Conservation (phyloP, 2,113 vertebrate genomes). For the Ciconia maguari region DNA sequence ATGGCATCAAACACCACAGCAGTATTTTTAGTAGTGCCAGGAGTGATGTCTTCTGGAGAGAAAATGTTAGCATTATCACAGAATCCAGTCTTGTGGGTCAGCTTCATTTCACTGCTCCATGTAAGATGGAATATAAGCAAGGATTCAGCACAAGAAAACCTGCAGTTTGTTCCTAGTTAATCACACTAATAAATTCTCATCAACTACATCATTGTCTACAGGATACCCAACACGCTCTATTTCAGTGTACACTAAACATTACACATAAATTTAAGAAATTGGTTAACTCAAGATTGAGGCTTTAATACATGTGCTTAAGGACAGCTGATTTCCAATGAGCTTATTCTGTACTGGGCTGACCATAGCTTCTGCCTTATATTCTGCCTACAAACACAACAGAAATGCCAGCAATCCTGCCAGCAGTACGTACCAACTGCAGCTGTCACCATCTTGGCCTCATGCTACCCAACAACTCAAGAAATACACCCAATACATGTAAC, state of each 20-base stretch:
- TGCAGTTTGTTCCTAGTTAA: neutral
- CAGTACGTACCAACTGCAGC: neutral
- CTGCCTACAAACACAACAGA: neutral
- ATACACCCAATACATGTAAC: neutral
- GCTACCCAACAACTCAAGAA: neutral
- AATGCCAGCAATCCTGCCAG: neutral
- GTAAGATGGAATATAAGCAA: neutral
- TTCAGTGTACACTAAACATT: neutral
- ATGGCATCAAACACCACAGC: neutral
- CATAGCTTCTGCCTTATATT: neutral
- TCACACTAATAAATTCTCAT: neutral
- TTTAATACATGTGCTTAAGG: neutral
- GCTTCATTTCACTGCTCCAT: neutral
- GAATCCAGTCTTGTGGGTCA: neutral
- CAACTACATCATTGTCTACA: neutral
- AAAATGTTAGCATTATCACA: fast-evolving
- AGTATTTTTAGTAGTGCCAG: neutral
- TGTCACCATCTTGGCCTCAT: neutral
- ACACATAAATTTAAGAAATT: neutral
- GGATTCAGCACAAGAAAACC: neutral
- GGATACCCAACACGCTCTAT: neutral
- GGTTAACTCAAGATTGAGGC: neutral
- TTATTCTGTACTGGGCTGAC: neutral
- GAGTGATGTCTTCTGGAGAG: neutral
- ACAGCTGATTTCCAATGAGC: neutral